Conservation (phyloP, 2,797 vertebrate genomes). For the Channallabes apus region DNA sequence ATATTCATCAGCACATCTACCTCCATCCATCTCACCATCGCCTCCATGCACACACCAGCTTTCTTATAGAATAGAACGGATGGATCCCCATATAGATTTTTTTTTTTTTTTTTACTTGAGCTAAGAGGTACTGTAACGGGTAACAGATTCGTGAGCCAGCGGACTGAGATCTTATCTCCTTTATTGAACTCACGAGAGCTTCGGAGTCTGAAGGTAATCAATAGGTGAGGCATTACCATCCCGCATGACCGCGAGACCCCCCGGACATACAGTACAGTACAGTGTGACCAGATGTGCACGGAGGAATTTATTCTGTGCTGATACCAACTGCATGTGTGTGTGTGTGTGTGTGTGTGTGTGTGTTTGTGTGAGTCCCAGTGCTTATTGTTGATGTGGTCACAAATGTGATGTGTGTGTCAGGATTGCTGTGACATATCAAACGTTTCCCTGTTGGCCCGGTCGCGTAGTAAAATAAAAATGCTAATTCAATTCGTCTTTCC, state of each 20-base stretch:
- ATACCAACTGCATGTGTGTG: background rate
- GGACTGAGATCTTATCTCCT: constrained; percentile 32
- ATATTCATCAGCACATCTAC: constrained; percentile 5
- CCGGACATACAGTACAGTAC: background rate
- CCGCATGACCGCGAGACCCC: background rate
- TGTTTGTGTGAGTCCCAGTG: background rate
- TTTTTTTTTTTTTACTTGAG: background rate
- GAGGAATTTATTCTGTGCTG: background rate
- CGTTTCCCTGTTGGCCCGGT: too few relatives aligned
- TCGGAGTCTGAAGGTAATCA: constrained; percentile 24
- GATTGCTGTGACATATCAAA: too few relatives aligned
- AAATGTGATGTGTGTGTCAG: background rate
- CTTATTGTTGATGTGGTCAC: background rate
- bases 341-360: background rate
- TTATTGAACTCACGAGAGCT: constrained; percentile 38
- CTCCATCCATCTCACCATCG: background rate
- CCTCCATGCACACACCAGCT: background rate
- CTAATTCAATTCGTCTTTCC: background rate
- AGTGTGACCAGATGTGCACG: background rate
- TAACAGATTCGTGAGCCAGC: constrained; percentile 12
- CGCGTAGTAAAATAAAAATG: background rate
- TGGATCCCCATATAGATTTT: constrained; percentile 29
- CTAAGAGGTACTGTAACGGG: background rate
- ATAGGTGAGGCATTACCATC: background rate
- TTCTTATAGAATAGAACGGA: constrained; percentile 34